Evolutionary conservation across 2,113 vertebrate species (phyloP).

Genomic region (Cebidichthys violaceus): DNA sequence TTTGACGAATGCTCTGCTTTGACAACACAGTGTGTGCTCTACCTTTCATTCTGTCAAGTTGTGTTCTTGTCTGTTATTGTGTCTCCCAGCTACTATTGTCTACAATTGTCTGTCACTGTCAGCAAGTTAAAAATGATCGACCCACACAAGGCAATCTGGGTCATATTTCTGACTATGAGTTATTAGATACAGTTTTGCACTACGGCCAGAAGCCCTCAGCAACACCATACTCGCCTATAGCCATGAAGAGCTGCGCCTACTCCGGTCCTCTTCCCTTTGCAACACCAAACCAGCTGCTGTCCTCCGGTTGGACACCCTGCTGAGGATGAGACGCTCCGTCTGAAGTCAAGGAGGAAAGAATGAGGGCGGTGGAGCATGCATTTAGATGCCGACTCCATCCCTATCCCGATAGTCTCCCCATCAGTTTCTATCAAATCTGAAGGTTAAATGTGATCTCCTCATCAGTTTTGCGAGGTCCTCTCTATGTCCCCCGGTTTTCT

Average conservation of each 20-base stretch:
- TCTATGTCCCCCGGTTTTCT: neutral
- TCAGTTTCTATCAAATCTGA: neutral
- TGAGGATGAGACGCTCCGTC: no score
- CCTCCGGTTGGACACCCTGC: no score
- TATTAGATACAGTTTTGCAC: neutral
- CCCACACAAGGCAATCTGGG: neutral
- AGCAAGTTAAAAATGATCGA: neutral
- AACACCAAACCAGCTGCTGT: no score
- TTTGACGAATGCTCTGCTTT: neutral
- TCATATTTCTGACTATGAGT: neutral
- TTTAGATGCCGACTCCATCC: no score
- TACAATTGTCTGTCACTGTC: neutral
- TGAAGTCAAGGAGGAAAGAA: no score
- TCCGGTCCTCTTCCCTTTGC: no score
- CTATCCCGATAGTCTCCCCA: neutral
- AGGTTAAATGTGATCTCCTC: neutral
- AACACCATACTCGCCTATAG: no score
- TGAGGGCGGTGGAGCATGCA: no score
- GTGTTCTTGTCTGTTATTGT: neutral
- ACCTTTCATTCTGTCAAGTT: neutral
- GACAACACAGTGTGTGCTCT: conserved; percentile 2
- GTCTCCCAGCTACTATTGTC: neutral
- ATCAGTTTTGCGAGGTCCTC: neutral
- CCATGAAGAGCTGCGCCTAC: no score
- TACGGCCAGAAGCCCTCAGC: neutral